A percentile compares a stretch with the other conserved stretches of the same genome.
Evolutionary conservation across 2,113 vertebrate species (phyloP).

Genomic region (Lagopus muta): DNA sequence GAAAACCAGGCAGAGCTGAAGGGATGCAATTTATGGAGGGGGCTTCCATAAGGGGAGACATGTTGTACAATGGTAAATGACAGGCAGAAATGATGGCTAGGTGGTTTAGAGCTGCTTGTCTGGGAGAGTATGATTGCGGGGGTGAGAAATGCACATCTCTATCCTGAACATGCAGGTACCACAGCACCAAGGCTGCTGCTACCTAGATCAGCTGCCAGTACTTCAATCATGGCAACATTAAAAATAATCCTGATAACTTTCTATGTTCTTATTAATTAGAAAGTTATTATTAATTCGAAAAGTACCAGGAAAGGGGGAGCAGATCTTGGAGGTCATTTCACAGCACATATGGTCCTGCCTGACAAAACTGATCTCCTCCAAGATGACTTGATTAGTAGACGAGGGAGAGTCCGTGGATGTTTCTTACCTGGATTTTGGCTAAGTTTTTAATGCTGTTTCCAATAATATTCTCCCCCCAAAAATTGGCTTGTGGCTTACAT

Average conservation of each 20-base stretch:
- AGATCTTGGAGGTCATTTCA: neutral
- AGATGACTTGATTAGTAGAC: neutral
- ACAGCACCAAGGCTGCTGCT: neutral
- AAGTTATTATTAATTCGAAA: too few species aligned
- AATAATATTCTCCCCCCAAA: neutral
- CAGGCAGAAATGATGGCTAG: neutral
- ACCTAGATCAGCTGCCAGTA: neutral
- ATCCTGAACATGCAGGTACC: accelerated
- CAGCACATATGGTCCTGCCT: neutral
- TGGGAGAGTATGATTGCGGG: neutral
- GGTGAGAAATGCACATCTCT: neutral
- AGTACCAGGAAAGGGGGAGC: neutral
- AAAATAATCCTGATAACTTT: neutral
- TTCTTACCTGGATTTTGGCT: neutral
- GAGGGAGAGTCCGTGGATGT: neutral
- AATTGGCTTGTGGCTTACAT: neutral
- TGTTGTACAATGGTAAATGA: neutral
- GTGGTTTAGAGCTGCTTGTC: neutral
- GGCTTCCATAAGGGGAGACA: neutral
- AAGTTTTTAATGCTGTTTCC: neutral
- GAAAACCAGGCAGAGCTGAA: neutral
- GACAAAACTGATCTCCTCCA: neutral
- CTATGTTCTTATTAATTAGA: too few species aligned
- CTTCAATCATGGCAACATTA: neutral
- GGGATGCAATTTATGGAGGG: neutral